Evolutionary conservation across 2,888 invertebrate genomes (phyloP).

Genomic region (Emmelina monodactyla): DNA sequence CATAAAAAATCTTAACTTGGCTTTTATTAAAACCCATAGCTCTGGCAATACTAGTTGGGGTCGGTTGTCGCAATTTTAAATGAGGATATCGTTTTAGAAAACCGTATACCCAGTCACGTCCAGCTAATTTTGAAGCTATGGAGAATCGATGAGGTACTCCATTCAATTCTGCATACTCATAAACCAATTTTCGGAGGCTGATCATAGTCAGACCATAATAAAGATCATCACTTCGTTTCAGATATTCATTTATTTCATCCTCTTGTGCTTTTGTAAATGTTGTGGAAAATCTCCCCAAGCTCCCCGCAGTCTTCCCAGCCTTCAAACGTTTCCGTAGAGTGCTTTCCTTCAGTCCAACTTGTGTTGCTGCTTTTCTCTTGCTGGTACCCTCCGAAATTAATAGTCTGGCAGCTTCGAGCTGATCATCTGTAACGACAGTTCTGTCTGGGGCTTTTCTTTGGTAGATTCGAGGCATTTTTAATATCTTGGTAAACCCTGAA

Average conservation of each 20-base stretch:
- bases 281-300: slow-evolving; percentile 11
- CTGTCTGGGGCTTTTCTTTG: slow-evolving; percentile 9
- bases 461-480: slow-evolving; percentile 13
- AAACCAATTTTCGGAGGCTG: slow-evolving; percentile 12
- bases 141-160: slow-evolving; percentile 11
- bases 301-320: slow-evolving; percentile 9
- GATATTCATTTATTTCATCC: slow-evolving; percentile 11
- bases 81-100: slow-evolving; percentile 14
- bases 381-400: slow-evolving; percentile 14
- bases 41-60: slow-evolving; percentile 16
- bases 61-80: slow-evolving; percentile 12
- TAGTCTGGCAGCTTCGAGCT: slow-evolving; percentile 12
- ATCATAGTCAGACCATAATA: slow-evolving; percentile 14
- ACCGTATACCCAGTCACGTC: slow-evolving; percentile 16
- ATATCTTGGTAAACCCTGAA: slow-evolving; percentile 7
- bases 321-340: slow-evolving; percentile 17
- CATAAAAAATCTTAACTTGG: slow-evolving; percentile 19
- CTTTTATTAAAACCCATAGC: slow-evolving; percentile 21
- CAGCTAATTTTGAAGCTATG: slow-evolving; percentile 13
- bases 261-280: slow-evolving; percentile 14
- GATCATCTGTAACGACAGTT: slow-evolving; percentile 9
- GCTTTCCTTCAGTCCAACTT: slow-evolving; percentile 13
- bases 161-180: slow-evolving; percentile 12
- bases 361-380: slow-evolving; percentile 12
- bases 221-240: slow-evolving; percentile 8